These are phyloP conservation scores for Amphiprion percula DNA, from an alignment of 2,113 vertebrate species.

Conservation along the genomic window DNA sequence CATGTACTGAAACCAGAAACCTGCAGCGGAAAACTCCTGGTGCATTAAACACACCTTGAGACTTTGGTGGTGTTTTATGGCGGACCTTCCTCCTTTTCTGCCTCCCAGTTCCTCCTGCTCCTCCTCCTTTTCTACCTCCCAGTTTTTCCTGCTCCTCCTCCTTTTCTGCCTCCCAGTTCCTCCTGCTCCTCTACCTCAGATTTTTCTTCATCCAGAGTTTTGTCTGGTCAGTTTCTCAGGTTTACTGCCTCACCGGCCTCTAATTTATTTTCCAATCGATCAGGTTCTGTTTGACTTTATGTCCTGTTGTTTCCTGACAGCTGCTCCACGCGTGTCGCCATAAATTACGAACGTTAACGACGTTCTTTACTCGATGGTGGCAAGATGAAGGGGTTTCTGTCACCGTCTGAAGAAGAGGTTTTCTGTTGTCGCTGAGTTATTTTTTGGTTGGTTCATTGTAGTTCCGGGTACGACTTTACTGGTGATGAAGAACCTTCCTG, in stretches of 20 bases:
- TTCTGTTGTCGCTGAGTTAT: no score
- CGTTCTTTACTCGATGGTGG: not conserved
- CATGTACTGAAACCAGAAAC: no score
- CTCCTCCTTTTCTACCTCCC: no score
- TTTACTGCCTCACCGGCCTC: conserved; percentile 3
- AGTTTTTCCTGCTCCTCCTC: not conserved
- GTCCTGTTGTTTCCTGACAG: not conserved
- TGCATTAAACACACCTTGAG: no score
- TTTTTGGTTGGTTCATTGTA: no score
- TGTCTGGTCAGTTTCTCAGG: not conserved
- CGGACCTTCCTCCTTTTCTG: not conserved
- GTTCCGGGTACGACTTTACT: no score
- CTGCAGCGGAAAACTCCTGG: no score
- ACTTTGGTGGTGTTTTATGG: no score
- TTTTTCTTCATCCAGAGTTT: not conserved
- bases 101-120: not conserved
- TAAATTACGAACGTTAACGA: not conserved
- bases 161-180: not conserved
- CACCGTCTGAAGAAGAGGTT: no score
- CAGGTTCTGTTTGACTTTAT: conserved; percentile 12
- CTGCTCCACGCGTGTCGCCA: not conserved
- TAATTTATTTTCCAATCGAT: conserved; percentile 27
- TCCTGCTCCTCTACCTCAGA: not conserved
- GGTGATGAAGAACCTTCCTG: no score
- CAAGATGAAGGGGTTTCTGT: no score